phyloP scores from a whole-genome alignment of 2,797 vertebrate species.

The Podarcis lilfordi region DNA sequence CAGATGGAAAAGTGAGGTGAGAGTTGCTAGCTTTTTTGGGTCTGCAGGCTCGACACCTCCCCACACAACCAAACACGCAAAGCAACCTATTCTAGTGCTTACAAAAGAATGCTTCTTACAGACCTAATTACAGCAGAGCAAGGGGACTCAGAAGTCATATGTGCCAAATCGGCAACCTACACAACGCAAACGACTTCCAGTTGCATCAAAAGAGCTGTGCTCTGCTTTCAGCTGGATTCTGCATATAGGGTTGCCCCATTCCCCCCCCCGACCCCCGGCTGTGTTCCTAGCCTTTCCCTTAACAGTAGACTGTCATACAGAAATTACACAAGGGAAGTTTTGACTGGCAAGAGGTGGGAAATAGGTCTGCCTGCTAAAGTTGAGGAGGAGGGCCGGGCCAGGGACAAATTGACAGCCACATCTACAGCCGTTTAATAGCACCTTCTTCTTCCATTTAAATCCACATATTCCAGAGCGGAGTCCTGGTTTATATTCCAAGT shows the following conservation, averaged over 20 bases:
- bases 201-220: not conserved
- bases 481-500: not conserved
- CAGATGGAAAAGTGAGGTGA: not conserved
- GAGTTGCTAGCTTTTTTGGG: not conserved
- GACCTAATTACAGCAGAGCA: no score
- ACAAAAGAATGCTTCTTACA: no score
- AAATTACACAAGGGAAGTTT: not conserved
- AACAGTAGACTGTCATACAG: not conserved
- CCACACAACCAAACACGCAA: no score
- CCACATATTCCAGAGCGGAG: not conserved
- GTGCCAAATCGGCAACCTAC: no score
- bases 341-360: not conserved
- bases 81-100: no score
- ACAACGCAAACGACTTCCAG: not conserved
- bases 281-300: not conserved
- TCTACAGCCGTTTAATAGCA: not conserved
- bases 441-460: not conserved
- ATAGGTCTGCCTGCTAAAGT: not conserved
- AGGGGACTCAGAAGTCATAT: no score
- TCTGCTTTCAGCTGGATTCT: not conserved
- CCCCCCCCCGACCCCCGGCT: no score
- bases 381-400: not conserved
- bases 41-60: no score
- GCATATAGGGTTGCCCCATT: not conserved
- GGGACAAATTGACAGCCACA: not conserved